These are phyloP conservation scores for Leptinotarsa lineolata DNA, from an alignment of 1,140 invertebrate genomes.

Conservation along the genomic window DNA sequence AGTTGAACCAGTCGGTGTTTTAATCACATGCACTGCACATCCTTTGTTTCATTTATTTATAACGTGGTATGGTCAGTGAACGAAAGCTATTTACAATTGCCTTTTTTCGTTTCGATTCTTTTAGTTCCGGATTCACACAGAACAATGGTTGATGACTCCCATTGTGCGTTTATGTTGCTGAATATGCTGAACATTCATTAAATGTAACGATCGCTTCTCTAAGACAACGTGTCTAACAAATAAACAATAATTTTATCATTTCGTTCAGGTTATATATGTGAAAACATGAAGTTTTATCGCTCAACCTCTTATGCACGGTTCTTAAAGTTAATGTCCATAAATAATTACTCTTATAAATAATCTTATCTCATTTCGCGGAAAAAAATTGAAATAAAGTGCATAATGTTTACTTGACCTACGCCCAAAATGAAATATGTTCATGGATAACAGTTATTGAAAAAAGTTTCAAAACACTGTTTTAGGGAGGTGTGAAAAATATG, in stretches of 20 bases:
- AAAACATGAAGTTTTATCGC: neutral
- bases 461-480: too few species aligned
- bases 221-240: neutral
- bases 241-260: neutral
- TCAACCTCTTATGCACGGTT: neutral
- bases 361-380: too few species aligned
- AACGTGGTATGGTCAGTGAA: neutral
- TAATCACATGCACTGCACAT: constrained; percentile 1
- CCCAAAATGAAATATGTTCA: too few species aligned
- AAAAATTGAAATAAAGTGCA: too few species aligned
- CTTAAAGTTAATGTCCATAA: neutral
- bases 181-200: neutral
- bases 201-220: neutral
- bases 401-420: too few species aligned
- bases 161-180: neutral
- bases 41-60: constrained; percentile 1
- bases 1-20: neutral
- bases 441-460: too few species aligned
- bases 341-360: too few species aligned
- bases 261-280: neutral
- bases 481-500: too few species aligned
- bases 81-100: neutral
- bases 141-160: neutral
- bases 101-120: neutral
- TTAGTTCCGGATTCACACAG: neutral